Percentiles rank a stretch among this genome's conserved stretches.
Evolutionary conservation across 30 jellyfish, hydroid and myxozoan genomes (phyloP).

Genomic region (Aurelia coerulea): DNA sequence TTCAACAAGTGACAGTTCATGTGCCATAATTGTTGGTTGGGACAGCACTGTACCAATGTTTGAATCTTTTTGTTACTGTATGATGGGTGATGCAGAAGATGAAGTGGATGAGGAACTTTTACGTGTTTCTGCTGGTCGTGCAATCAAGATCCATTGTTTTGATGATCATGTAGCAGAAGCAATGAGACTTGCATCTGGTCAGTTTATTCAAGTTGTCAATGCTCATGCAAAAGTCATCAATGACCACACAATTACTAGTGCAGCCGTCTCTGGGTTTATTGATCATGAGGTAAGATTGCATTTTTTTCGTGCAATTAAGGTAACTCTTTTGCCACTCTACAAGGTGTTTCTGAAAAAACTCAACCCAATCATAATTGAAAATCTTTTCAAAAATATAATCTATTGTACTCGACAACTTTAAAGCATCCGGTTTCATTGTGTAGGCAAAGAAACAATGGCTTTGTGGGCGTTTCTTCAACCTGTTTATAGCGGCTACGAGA

Average conservation of each 20-base stretch:
- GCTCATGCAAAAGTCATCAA: conserved; percentile 4
- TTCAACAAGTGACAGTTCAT: background rate
- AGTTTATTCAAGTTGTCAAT: background rate
- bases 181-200: conserved; percentile 1
- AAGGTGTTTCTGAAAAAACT: too few relatives aligned
- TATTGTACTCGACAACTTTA: too few relatives aligned
- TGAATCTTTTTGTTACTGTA: conserved; percentile 1
- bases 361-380: too few relatives aligned
- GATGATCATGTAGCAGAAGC: conserved; percentile 27
- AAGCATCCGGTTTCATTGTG: too few relatives aligned
- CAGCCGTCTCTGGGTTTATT: background rate
- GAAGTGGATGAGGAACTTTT: background rate
- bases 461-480: too few relatives aligned
- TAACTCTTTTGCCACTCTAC: too few relatives aligned
- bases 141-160: conserved; percentile 8
- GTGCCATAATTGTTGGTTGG: conserved; percentile 5
- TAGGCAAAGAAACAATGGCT: too few relatives aligned
- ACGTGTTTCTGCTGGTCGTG: background rate
- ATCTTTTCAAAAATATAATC: too few relatives aligned
- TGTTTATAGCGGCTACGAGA: too few relatives aligned
- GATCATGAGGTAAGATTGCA: background rate
- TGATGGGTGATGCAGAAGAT: background rate
- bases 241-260: background rate
- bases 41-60: conserved; percentile 7
- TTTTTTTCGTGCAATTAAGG: background rate